These are phyloP conservation scores for Dendroctonus valens DNA, from an alignment of 1,140 invertebrate species.

Conservation along the genomic window DNA sequence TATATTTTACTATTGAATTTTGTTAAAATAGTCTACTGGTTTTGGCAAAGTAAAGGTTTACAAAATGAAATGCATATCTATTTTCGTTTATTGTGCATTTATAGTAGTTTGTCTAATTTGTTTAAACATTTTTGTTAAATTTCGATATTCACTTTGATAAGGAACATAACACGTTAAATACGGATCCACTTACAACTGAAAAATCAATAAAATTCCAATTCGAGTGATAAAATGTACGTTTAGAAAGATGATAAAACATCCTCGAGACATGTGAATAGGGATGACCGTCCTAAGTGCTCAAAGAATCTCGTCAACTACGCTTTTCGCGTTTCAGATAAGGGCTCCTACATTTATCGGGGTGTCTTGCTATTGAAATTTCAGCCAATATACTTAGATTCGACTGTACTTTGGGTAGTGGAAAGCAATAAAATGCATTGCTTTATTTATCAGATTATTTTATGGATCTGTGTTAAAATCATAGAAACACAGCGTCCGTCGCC, in stretches of 20 bases:
- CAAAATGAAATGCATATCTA: no score
- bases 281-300: slow-evolving; percentile 31
- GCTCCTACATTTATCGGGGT: slow-evolving; percentile 18
- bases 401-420: slow-evolving; percentile 8
- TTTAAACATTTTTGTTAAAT: background rate
- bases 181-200: slow-evolving; percentile 6
- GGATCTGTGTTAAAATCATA: no score
- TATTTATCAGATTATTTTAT: slow-evolving; percentile 1
- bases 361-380: slow-evolving; percentile 42
- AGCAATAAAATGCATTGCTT: slow-evolving; percentile 40
- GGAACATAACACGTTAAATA: slow-evolving; percentile 5
- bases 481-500: no score
- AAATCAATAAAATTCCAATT: slow-evolving; percentile 20
- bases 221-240: slow-evolving; percentile 21
- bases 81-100: no score
- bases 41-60: no score
- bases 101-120: no score
- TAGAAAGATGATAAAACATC: slow-evolving; percentile 36
- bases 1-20: no score
- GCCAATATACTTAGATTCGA: slow-evolving; percentile 42
- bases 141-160: slow-evolving; percentile 3
- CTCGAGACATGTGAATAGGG: slow-evolving; percentile 30
- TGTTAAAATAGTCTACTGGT: no score
- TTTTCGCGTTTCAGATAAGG: slow-evolving; percentile 29
- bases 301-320: slow-evolving; percentile 31